Evolutionary conservation across 2,888 invertebrate species (phyloP).

Genomic region (Dryocosmus kuriphilus): DNA sequence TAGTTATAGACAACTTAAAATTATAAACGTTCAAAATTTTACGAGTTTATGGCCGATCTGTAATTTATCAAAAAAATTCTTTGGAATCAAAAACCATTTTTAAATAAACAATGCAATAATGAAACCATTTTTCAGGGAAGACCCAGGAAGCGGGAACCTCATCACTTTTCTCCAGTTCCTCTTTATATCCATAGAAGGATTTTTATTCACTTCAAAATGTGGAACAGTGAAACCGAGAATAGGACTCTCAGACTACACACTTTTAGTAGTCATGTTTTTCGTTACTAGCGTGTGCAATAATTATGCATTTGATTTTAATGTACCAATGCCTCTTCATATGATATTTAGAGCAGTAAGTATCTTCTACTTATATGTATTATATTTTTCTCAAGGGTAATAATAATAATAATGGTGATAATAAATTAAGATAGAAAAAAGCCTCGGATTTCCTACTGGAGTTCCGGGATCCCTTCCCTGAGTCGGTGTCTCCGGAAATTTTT

Average conservation of each 20-base stretch:
- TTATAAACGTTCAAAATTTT: too few species aligned
- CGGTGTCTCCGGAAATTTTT: too few species aligned
- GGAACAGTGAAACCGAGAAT: constrained; percentile 88
- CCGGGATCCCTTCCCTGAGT: too few species aligned
- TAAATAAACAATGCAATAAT: neutral
- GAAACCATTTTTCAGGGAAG: constrained; percentile 81
- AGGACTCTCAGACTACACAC: constrained; percentile 88
- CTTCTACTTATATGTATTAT: neutral
- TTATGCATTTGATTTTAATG: constrained; percentile 97
- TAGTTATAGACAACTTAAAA: too few species aligned
- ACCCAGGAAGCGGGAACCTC: constrained; percentile 95
- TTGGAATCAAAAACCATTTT: neutral
- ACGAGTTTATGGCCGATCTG: too few species aligned
- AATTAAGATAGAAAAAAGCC: too few species aligned
- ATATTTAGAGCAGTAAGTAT: constrained; percentile 90
- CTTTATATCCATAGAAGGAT: constrained; percentile 93
- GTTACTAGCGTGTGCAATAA: constrained; percentile 94
- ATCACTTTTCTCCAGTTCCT: constrained; percentile 97
- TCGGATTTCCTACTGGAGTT: too few species aligned
- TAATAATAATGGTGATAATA: too few species aligned
- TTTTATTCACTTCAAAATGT: constrained; percentile 90
- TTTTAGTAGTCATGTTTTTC: constrained; percentile 94
- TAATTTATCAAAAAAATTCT: neutral
- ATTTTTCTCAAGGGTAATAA: neutral
- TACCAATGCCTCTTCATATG: constrained; percentile 98